Percentiles rank a stretch among this genome's conserved stretches.
phyloP scores from a whole-genome alignment of 2,888 invertebrate genomes.

The Cataglyphis livida region DNA sequence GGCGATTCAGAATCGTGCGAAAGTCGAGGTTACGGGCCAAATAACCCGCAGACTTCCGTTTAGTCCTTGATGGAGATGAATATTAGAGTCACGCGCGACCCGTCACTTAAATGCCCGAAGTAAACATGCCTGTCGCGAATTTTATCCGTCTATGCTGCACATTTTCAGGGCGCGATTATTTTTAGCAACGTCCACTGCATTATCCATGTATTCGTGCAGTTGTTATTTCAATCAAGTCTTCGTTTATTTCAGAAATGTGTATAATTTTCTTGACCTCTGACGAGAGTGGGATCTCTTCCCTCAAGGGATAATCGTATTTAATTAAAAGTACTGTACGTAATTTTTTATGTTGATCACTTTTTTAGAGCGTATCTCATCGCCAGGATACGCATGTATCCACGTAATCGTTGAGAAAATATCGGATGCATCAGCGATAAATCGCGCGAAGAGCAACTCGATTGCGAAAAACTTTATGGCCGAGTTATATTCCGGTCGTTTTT shows the following conservation, averaged over 20 bases:
- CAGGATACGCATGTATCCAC: not conserved
- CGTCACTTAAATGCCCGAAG: slow-evolving; percentile 23
- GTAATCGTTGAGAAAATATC: slow-evolving; percentile 24
- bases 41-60: slow-evolving; percentile 42
- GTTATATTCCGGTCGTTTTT: slow-evolving; percentile 16
- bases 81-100: slow-evolving; percentile 45
- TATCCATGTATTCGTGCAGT: not conserved
- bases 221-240: slow-evolving; percentile 14
- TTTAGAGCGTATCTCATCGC: not conserved
- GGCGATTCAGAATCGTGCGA: slow-evolving; percentile 54
- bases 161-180: not conserved
- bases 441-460: slow-evolving; percentile 50
- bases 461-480: slow-evolving; percentile 34
- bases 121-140: slow-evolving; percentile 20
- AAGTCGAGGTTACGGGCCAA: slow-evolving; percentile 40
- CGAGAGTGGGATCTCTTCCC: not conserved
- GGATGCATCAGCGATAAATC: slow-evolving; percentile 35
- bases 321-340: slow-evolving; percentile 5
- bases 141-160: slow-evolving; percentile 8
- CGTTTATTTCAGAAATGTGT: slow-evolving; percentile 9
- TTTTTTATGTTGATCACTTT: slow-evolving; percentile 31
- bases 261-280: not conserved
- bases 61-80: slow-evolving; percentile 44
- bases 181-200: not conserved
- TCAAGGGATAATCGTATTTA: not conserved